phyloP scores from a whole-genome alignment of 2,113 vertebrate genomes.

The Acanthisitta chloris region DNA sequence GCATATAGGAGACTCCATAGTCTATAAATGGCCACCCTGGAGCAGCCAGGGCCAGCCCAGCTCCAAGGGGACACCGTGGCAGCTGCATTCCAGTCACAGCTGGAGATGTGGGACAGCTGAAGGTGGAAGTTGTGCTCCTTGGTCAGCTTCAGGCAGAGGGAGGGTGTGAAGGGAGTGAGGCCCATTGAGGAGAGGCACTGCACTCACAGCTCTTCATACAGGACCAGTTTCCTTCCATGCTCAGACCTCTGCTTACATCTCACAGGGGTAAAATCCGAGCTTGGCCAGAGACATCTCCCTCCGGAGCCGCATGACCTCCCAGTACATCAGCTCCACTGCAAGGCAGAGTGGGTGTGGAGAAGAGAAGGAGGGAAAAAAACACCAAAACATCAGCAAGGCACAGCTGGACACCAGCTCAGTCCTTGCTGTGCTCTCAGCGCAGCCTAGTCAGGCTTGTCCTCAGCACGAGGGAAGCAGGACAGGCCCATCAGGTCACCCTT shows the following conservation, averaged over 20 bases:
- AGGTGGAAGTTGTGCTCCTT: background rate
- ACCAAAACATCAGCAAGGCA: background rate
- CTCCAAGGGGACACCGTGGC: background rate
- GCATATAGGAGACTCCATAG: background rate
- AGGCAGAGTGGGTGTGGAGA: background rate
- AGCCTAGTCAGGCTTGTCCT: background rate
- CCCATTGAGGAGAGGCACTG: background rate
- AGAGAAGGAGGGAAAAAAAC: background rate
- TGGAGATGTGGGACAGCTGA: background rate
- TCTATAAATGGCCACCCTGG: background rate
- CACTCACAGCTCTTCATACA: background rate
- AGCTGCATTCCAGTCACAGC: background rate
- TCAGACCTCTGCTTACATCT: conserved; percentile 69
- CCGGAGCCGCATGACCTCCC: conserved; percentile 91
- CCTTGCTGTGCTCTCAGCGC: background rate
- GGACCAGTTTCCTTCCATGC: background rate
- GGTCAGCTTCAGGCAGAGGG: background rate
- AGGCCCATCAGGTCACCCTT: background rate
- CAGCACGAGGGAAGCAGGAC: background rate
- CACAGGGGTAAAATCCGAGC: conserved; percentile 87
- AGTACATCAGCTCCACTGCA: conserved; percentile 94
- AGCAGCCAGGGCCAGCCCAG: conserved; percentile 40
- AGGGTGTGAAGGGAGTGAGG: background rate
- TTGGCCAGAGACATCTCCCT: conserved; percentile 94
- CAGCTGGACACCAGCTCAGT: background rate